Conservation (phyloP, 2,113 vertebrate genomes). For the Bolborhynchus lineola region DNA sequence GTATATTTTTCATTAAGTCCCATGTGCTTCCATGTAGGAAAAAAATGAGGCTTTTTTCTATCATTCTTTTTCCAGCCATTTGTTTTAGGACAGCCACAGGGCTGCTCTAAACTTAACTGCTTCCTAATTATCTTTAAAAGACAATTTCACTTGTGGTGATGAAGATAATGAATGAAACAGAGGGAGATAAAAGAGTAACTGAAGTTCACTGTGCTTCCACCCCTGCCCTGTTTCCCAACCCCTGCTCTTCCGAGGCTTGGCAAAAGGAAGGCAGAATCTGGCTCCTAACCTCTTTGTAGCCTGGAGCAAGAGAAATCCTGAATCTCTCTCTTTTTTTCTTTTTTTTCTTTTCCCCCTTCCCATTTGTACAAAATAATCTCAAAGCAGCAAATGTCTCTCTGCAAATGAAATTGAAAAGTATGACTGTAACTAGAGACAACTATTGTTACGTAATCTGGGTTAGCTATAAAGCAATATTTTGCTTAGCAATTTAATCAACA, state of each 20-base stretch:
- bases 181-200: neutral
- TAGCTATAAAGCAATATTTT: neutral
- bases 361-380: neutral
- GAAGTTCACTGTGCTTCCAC: neutral
- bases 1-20: constrained; percentile 9
- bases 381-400: neutral
- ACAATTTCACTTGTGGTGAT: constrained; percentile 8
- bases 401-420: neutral
- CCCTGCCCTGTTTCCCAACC: neutral
- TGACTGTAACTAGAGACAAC: neutral
- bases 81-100: neutral
- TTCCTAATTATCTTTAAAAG: constrained; percentile 41
- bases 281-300: neutral
- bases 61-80: neutral
- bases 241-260: neutral
- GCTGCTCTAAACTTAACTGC: constrained; percentile 20
- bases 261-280: neutral
- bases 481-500: neutral
- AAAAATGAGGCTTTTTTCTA: constrained; percentile 2
- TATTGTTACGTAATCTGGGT: neutral
- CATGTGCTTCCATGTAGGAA: neutral
- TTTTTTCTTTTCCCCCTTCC: neutral
- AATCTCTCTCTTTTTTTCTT: neutral
- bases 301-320: neutral
- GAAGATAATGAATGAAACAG: constrained; percentile 33